phyloP scores from a whole-genome alignment of 2,888 invertebrate species.

The Oasisia sp. region DNA sequence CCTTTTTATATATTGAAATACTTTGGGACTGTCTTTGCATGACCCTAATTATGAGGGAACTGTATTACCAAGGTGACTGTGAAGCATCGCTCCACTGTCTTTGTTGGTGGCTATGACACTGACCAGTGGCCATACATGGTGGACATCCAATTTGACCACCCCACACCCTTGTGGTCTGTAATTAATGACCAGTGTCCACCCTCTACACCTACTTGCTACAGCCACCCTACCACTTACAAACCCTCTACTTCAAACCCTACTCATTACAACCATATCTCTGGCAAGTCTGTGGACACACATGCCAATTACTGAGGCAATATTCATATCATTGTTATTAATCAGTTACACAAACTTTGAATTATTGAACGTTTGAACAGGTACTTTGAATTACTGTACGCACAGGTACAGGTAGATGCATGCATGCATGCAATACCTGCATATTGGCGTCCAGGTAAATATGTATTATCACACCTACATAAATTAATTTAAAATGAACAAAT shows the following conservation, averaged over 20 bases:
- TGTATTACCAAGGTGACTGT: too few species aligned
- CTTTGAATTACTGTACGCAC: neutral
- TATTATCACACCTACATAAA: too few species aligned
- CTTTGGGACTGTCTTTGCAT: too few species aligned
- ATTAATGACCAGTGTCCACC: neutral
- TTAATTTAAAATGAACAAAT: too few species aligned
- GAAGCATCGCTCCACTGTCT: neutral
- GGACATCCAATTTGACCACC: neutral
- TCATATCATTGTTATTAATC: neutral
- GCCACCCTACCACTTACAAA: neutral
- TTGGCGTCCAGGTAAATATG: too few species aligned
- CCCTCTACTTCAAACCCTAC: neutral
- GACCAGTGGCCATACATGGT: neutral
- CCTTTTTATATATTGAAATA: too few species aligned
- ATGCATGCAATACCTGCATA: too few species aligned
- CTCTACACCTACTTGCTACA: neutral
- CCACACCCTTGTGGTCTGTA: conserved; percentile 1
- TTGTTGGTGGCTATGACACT: neutral
- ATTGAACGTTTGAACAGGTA: neutral
- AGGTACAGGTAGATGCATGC: neutral
- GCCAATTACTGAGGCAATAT: neutral
- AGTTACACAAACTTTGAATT: neutral
- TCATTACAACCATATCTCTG: neutral
- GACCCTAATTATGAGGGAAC: too few species aligned
- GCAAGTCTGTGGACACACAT: neutral